phyloP scores from a whole-genome alignment of 2,113 vertebrate genomes.

The Lagopus leucura region DNA sequence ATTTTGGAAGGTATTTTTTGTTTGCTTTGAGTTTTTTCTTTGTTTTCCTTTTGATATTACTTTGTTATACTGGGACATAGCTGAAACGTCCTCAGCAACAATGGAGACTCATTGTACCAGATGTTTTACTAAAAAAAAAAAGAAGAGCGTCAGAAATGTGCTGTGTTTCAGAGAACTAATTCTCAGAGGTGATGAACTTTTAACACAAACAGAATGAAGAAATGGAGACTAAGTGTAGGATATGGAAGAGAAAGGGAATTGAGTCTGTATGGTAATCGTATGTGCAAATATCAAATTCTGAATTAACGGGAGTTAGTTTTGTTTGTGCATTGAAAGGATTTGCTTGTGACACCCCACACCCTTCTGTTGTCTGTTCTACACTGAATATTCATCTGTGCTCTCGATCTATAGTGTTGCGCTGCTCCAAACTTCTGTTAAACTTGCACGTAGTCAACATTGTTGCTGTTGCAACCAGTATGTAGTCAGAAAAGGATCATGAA shows the following conservation, averaged over 20 bases:
- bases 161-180: neutral
- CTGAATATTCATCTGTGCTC: constrained; percentile 60
- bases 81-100: neutral
- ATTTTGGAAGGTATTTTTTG: neutral
- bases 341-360: constrained; percentile 54
- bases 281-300: constrained; percentile 45
- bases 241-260: neutral
- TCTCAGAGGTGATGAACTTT: neutral
- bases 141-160: neutral
- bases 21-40: neutral
- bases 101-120: rapidly evolving
- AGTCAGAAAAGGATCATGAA: neutral
- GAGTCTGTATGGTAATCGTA: neutral
- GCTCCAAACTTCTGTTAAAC: constrained; percentile 37
- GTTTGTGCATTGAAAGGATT: constrained; percentile 65
- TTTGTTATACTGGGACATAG: neutral
- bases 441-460: constrained; percentile 43
- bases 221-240: neutral
- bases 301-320: constrained; percentile 68
- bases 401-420: constrained; percentile 25
- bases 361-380: constrained; percentile 56
- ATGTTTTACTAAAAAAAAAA: neutral
- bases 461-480: neutral
- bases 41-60: neutral
- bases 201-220: neutral